Conservation (phyloP, 2,797 vertebrate genomes). For the Argyrosomus regius region DNA sequence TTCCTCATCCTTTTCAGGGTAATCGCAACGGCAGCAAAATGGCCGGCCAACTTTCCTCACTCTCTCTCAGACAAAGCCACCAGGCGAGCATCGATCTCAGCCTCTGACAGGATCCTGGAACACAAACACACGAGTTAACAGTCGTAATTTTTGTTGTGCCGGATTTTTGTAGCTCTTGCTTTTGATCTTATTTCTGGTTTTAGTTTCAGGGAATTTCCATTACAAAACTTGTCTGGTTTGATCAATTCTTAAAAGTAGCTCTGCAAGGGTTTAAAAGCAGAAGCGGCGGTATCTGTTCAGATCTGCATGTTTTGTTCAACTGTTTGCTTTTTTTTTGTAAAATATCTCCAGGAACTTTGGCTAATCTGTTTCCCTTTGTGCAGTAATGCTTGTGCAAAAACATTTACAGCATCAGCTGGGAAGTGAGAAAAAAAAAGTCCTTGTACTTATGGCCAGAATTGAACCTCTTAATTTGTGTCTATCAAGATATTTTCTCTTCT, state of each 20-base stretch:
- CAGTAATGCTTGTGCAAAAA: background rate
- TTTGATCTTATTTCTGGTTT: conserved; percentile 40
- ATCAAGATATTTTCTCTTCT: background rate
- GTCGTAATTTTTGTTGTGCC: background rate
- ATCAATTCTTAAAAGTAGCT: background rate
- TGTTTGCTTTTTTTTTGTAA: background rate
- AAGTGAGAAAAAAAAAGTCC: background rate
- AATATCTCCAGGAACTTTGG: background rate
- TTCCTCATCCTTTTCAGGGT: conserved; percentile 27
- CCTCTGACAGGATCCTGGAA: conserved; percentile 93
- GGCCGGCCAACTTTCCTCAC: conserved; percentile 81
- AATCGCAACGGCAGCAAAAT: background rate
- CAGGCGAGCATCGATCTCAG: conserved; percentile 93
- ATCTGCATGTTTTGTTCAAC: background rate
- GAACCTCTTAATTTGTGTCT: background rate
- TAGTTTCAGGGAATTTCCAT: conserved; percentile 43
- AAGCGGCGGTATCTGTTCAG: background rate
- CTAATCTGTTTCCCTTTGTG: background rate
- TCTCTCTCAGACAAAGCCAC: conserved; percentile 94
- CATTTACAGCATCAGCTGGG: conserved; percentile 2
- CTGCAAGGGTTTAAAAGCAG: background rate
- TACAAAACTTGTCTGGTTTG: conserved; percentile 13
- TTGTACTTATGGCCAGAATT: background rate
- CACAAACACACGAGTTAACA: conserved; percentile 41
- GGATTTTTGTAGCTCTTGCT: conserved; percentile 20